phyloP scores from a whole-genome alignment of 2,113 vertebrate species.

The Dermatemys mawii region DNA sequence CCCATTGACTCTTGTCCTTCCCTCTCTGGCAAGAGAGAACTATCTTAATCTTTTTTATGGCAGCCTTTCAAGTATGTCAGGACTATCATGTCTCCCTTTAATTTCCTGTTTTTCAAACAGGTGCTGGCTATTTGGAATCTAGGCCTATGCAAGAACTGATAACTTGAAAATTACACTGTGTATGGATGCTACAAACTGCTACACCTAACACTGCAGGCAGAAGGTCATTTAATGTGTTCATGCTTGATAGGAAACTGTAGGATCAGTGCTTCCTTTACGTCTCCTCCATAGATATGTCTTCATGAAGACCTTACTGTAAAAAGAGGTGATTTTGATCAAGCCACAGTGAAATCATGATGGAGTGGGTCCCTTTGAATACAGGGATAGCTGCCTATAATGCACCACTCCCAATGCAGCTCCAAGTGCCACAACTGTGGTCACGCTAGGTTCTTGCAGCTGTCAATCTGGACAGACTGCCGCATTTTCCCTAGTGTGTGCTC shows the following conservation, averaged over 20 bases:
- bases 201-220: not conserved
- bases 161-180: not conserved
- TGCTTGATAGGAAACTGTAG: not conserved
- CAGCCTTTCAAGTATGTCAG: not conserved
- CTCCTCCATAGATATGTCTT: constrained; percentile 91
- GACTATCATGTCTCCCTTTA: not conserved
- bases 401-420: too few relatives aligned
- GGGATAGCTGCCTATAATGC: too few relatives aligned
- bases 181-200: not conserved
- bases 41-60: not conserved
- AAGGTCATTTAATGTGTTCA: not conserved
- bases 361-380: constrained; percentile 98
- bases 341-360: constrained; percentile 98
- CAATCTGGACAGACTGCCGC: too few relatives aligned
- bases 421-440: too few relatives aligned
- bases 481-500: too few relatives aligned
- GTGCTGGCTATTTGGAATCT: not conserved
- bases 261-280: constrained; percentile 76
- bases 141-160: not conserved
- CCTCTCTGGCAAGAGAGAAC: not conserved
- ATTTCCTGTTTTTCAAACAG: not conserved
- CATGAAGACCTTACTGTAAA: constrained; percentile 99
- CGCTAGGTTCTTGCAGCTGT: too few relatives aligned
- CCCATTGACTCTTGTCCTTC: not conserved
- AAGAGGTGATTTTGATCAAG: constrained; percentile 98